Evolutionary conservation across 1,140 invertebrate genomes (phyloP).

Genomic region (Bombus waltoni): DNA sequence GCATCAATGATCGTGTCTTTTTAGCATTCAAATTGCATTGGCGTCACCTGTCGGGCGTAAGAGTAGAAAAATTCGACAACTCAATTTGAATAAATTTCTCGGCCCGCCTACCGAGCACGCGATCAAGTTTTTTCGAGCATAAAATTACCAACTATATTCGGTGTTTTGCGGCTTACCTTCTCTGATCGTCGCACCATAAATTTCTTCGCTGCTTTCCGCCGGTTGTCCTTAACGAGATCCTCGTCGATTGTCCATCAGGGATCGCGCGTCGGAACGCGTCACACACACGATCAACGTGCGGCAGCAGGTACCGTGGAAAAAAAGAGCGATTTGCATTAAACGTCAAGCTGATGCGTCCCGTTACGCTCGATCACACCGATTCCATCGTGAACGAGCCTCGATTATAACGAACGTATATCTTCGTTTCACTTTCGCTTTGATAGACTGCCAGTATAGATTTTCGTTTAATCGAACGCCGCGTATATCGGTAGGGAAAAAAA

Average conservation of each 20-base stretch:
- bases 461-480: background rate
- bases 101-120: background rate
- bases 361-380: background rate
- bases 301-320: background rate
- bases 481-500: background rate
- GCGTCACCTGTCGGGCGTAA: constrained; percentile 1
- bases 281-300: background rate
- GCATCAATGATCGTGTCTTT: constrained; percentile 1
- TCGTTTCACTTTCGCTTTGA: background rate
- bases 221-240: constrained; percentile 21
- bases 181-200: constrained; percentile 15
- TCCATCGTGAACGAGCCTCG: background rate
- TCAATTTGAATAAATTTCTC: constrained; percentile 56
- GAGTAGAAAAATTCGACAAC: constrained; percentile 31
- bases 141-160: constrained; percentile 26
- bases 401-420: constrained; percentile 2
- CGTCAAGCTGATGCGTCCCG: background rate
- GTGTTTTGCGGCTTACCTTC: constrained; percentile 33
- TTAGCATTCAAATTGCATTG: constrained; percentile 29
- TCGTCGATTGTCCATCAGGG: background rate
- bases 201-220: background rate
- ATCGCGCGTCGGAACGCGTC: background rate
- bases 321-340: background rate
- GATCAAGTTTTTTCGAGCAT: constrained; percentile 26
- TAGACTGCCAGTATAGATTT: background rate